Base-by-base conservation (phyloP, 2,888 invertebrate species). In the Thera obeliscata region DNA sequence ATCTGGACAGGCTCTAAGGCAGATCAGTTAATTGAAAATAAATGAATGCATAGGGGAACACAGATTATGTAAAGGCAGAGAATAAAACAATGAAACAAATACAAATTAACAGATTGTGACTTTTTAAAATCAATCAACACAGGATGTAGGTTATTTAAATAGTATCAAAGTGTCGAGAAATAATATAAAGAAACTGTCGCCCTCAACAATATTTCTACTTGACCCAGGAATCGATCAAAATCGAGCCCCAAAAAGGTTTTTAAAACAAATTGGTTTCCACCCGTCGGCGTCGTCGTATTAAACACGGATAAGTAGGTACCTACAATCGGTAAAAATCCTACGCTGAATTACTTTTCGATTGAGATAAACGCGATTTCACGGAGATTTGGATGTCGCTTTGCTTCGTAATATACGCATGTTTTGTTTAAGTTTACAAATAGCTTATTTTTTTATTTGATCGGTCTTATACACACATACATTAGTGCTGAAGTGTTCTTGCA, bases 181-280 rank as follows among this genome's bases (percentile, higher is more conserved):
- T 12, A 33, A 52, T 48, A 41, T 48, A 54, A 46, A 52, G 50
- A 59, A 59, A 48, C 41, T 59, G 48, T 59, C 59, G 48, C 22
- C 36, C 48, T 36, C 54, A 9, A 48, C 22, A 49, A 62, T 61
- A 50, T 33, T 57, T 57, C 62, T 41, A 35, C 59, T 58, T 64
- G 60, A 66, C 60, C 61, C 59, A 35, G 33, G 41, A 43, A 64
- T 65, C 61, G 50, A 68, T 69, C 59, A 62, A 52, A 41, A 64
- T 50, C 36, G 61, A 64, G 36, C 49, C 58, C 41, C 49, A 55
- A 70, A 77, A 71, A 70, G 64, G 75, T 76, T 77, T 76, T 74
- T 74, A 73, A 75, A 78, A 74, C 73, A 76, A 78, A 78, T 78
- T 75, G 75, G 71, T 79, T 78, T 76, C 68, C 66, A 74, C 74